A percentile compares a stretch with the other conserved stretches of the same genome.
These are phyloP conservation scores for Blennius ocellaris DNA, from an alignment of 2,113 vertebrate species.

Conservation along the genomic window DNA sequence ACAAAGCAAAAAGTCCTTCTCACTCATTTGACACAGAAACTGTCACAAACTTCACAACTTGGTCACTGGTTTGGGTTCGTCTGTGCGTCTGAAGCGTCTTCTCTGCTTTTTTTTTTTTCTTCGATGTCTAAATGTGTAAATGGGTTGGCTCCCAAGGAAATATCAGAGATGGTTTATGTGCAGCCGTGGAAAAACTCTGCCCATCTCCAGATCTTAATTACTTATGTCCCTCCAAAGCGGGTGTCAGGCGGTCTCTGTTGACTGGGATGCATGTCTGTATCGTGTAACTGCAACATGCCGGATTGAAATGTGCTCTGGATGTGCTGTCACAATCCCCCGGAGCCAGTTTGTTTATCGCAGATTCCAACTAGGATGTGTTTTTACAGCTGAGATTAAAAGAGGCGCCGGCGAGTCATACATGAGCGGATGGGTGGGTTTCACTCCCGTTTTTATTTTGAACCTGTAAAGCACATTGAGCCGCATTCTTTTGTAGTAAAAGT, in stretches of 20 bases:
- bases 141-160: conserved; percentile 69
- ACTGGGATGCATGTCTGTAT: conserved; percentile 14
- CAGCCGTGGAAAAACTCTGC: conserved; percentile 41
- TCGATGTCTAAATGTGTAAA: conserved; percentile 59
- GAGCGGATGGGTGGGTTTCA: too few relatives aligned
- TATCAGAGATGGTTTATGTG: conserved; percentile 32
- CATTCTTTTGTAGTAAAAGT: too few relatives aligned
- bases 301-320: conserved; percentile 15
- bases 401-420: neutral
- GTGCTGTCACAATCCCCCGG: neutral
- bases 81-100: conserved; percentile 38
- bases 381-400: neutral
- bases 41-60: conserved; percentile 21
- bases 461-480: too few relatives aligned
- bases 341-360: conserved; percentile 10
- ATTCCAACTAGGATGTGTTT: conserved; percentile 19
- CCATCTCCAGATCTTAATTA: conserved; percentile 36
- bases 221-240: conserved; percentile 33
- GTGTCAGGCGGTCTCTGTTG: conserved; percentile 7
- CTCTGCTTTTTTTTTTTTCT: conserved; percentile 31
- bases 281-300: conserved; percentile 18
- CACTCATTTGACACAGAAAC: conserved; percentile 49
- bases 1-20: conserved; percentile 8
- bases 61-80: conserved; percentile 4
- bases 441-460: too few relatives aligned